These are phyloP conservation scores for Epinephelus lanceolatus DNA, from an alignment of 2,113 vertebrate genomes.

Conservation along the genomic window DNA sequence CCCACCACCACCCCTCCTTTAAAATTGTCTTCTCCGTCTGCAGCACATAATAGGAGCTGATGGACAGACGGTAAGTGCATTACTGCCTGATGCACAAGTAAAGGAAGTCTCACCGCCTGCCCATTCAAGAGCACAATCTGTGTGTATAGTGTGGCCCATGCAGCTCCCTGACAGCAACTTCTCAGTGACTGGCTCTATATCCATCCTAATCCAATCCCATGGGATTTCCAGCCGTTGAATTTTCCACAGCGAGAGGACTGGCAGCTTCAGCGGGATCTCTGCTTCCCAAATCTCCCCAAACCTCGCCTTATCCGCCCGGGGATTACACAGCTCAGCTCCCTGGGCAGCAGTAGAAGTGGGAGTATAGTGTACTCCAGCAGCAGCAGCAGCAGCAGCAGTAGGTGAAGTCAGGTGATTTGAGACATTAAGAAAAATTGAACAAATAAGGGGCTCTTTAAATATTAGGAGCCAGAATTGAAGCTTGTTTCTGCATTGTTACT, in stretches of 20 bases:
- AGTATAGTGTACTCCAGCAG: constrained; percentile 42
- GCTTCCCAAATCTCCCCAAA: constrained; percentile 78
- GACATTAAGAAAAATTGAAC: too few species aligned
- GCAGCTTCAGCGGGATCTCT: constrained; percentile 77
- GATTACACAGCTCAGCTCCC: constrained; percentile 80
- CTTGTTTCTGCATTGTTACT: too few species aligned
- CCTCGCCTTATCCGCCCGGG: constrained; percentile 69
- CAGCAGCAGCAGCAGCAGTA: too few species aligned
- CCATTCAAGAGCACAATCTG: constrained; percentile 60
- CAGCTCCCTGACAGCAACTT: constrained; percentile 72
- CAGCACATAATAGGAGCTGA: constrained; percentile 45
- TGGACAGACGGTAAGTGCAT: constrained; percentile 54
- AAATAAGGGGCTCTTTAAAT: too few species aligned
- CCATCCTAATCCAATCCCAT: constrained; percentile 82
- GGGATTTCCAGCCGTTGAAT: constrained; percentile 77
- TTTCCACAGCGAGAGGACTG: constrained; percentile 75
- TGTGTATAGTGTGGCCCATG: constrained; percentile 42
- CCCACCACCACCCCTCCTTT: not conserved
- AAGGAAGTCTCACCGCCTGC: constrained; percentile 55
- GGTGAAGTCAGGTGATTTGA: too few species aligned
- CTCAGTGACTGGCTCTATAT: constrained; percentile 78
- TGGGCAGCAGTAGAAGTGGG: constrained; percentile 58
- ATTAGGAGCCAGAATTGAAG: too few species aligned
- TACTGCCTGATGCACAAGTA: constrained; percentile 45
- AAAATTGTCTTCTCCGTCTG: constrained; percentile 43